These are phyloP conservation scores for Archaeoteleia sp. DNA, from an alignment of 2,888 invertebrate species.

Conservation along the genomic window DNA sequence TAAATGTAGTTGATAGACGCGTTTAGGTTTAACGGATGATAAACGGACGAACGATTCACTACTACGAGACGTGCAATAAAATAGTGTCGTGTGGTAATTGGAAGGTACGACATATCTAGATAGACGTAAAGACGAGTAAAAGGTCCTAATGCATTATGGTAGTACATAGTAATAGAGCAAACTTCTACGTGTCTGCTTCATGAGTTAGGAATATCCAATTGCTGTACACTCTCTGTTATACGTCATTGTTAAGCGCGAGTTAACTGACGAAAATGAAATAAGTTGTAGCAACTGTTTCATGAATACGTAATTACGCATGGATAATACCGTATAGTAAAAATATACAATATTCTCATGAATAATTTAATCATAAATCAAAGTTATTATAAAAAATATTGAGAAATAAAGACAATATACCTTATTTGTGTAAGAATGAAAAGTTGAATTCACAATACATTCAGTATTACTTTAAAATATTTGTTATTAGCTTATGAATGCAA, in stretches of 20 bases:
- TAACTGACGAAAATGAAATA: conserved; percentile 42
- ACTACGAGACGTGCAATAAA: conserved; percentile 61
- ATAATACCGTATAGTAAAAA: conserved; percentile 27
- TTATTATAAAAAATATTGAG: no score
- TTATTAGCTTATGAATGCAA: no score
- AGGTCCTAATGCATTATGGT: conserved; percentile 58
- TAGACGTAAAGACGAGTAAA: conserved; percentile 59
- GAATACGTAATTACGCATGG: conserved; percentile 28
- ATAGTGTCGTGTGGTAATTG: conserved; percentile 65
- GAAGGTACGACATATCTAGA: conserved; percentile 61
- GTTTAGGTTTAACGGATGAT: conserved; percentile 58
- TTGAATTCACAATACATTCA: no score
- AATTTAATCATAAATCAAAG: conserved; percentile 3
- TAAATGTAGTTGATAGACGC: conserved; percentile 50
- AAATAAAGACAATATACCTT: no score
- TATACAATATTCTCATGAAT: conserved; percentile 22
- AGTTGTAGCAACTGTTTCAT: conserved; percentile 38
- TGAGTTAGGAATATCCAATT: conserved; percentile 30
- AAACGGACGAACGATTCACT: conserved; percentile 57
- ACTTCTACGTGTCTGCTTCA: conserved; percentile 30
- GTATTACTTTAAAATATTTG: no score
- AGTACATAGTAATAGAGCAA: conserved; percentile 33
- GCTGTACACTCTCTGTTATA: conserved; percentile 30
- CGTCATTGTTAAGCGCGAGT: conserved; percentile 41
- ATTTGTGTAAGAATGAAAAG: no score